Evolutionary conservation across 2,113 vertebrate species (phyloP), one percentile per base, ranked within the genome.

Genomic region (Tetrax tetrax): DNA sequence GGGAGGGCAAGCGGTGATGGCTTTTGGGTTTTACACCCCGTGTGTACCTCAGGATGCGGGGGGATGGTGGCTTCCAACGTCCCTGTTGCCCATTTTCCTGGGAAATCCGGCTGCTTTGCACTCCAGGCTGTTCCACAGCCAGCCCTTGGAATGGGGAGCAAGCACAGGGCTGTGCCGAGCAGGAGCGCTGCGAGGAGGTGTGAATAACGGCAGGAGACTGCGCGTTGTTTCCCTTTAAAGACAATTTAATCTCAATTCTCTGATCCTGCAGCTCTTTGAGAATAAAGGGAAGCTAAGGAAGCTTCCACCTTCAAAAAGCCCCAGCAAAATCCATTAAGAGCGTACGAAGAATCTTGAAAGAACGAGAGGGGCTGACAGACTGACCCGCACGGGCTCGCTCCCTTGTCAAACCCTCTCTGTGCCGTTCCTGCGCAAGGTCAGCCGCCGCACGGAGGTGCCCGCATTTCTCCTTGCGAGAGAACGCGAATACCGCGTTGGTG

Each of bases 401-500:
- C 89, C 68, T 71, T 70, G 17, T 19, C 50, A 53, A 23, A 43
- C 4, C 50, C 53, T 41, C 66, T 20, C 33, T 4, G 3, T 3
- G 47, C 27, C 7, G 54, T 12, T 69, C 61, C 78, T 17, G 72
- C 11, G 3, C 63, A 4, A 23, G 7, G 2, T 11, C 80, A 43
- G 61, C 61, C 3, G 1, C 1, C 18, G 59, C 72, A 60, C 10
- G 5, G 14, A 7, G 66, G 28, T 24, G 60, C 27, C 78, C 19
- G 8, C n/a, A 3, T 13, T 9, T 16, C 2, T 2, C 51, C 64
- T 2, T 2, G 19, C 6, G 0, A 12, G 14, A 0, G n/a, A 38
- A 19, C 10, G 23, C 18, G 10, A 33, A 66, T 8, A 5, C 23
- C 14, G n/a, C 4, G 1, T 12, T 3, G 4, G 25, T 4, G 25